A percentile compares a stretch with the other conserved stretches of the same genome.
Conservation (phyloP, 2,797 vertebrate species). For the Gambusia yucatana region DNA sequence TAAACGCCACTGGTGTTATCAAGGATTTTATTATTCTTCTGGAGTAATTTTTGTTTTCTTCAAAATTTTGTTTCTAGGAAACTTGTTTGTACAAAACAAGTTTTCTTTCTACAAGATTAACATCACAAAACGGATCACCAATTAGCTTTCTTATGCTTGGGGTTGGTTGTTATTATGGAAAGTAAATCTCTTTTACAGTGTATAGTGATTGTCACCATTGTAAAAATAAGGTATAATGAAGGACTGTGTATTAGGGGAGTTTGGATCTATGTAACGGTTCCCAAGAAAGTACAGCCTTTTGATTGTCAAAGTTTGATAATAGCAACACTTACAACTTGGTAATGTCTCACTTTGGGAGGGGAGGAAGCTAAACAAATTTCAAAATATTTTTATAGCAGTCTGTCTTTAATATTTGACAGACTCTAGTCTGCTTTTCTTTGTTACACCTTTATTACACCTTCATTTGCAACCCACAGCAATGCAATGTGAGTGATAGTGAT, state of each 20-base stretch:
- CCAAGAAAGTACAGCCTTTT: slow-evolving; percentile 57
- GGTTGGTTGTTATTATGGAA: slow-evolving; percentile 68
- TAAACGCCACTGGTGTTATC: slow-evolving; percentile 44
- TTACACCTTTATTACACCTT: slow-evolving; percentile 62
- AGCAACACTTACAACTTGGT: slow-evolving; percentile 59
- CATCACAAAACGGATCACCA: slow-evolving; percentile 73
- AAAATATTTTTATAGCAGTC: slow-evolving; percentile 56
- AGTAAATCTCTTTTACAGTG: slow-evolving; percentile 55
- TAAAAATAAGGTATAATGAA: slow-evolving; percentile 52
- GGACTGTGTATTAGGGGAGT: slow-evolving; percentile 49
- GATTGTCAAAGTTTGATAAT: slow-evolving; percentile 60
- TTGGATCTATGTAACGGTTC: slow-evolving; percentile 58
- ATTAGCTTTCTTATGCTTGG: slow-evolving; percentile 73
- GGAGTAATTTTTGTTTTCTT: neutral
- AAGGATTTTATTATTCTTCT: slow-evolving; percentile 53
- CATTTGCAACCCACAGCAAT: slow-evolving; percentile 58
- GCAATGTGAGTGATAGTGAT: slow-evolving; percentile 66
- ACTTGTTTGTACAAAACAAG: neutral
- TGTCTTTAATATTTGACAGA: slow-evolving; percentile 55
- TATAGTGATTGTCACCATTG: slow-evolving; percentile 58
- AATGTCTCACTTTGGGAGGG: slow-evolving; percentile 50
- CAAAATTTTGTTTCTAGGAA: too few species aligned
- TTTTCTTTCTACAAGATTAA: slow-evolving; percentile 61
- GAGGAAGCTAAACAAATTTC: slow-evolving; percentile 58
- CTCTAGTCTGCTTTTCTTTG: slow-evolving; percentile 59